Evolutionary conservation across 2,888 invertebrate species (phyloP), one percentile per base, ranked within the genome.

Genomic region (Heteromurus nitidus): DNA sequence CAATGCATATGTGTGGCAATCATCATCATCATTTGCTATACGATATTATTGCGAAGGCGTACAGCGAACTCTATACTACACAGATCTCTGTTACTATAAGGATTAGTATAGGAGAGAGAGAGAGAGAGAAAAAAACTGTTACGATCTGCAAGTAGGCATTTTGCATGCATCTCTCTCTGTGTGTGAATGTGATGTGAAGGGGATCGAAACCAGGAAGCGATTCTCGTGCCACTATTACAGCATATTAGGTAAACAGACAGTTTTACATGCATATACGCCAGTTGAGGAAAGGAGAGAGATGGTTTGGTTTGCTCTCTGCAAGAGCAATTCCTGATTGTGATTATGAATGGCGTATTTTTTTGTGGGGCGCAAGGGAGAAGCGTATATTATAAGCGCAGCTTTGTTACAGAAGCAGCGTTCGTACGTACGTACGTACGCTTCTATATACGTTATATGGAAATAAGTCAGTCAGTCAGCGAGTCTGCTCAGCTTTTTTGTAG

Each of bases 131-230:
- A n/a, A n/a, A n/a, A n/a, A n/a, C n/a, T 42, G 42, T 47, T 18
- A 47, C 3, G 18, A 47, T 47, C 3, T 47, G n/a, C 13, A 47
- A 65, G n/a, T n/a, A 65, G 44, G 20, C 65, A 65, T 65, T 62
- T 62, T 28, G n/a, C 62, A 30, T 62, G 24, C 62, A n/a, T 62
- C 62, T 28, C 24, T 22, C 31, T 5, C 36, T 36, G 36, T 47
- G n/a, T 47, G 47, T 3, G 7, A 3, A 47, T 47, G 47, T 5
- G 47, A 73, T 74, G 60, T 50, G 50, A 68, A 74, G 72, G 72
- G 72, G 68, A 80, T 67, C 68, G 47, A 80, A 80, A 80, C 80
- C 81, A 81, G 81, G 81, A 81, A 81, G 69, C 81, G 69, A 74
- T 74, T 74, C 74, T 62, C 20, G 26, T 26, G n/a, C n/a, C n/a